Evolutionary conservation across 2,797 vertebrate genomes (phyloP).

Genomic region (Enteromius viviparus): DNA sequence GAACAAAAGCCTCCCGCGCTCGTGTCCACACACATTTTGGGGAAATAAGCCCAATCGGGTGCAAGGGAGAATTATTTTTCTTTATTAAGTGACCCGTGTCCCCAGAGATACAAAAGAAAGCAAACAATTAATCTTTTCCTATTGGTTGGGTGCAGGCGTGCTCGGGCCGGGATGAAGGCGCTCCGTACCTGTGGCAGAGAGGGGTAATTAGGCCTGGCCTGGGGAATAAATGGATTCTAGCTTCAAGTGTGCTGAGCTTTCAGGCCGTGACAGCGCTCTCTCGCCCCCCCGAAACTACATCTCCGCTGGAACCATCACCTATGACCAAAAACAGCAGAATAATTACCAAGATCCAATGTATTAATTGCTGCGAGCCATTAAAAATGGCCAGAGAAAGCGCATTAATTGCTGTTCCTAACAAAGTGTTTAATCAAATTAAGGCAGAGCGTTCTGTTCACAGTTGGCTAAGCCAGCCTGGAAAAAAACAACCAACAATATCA

Average conservation of each 20-base stretch:
- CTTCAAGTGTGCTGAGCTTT: conserved; percentile 74
- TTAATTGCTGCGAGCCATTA: conserved; percentile 87
- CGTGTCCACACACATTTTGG: conserved; percentile 76
- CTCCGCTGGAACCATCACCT: conserved; percentile 77
- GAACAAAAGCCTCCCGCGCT: conserved; percentile 68
- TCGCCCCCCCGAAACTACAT: conserved; percentile 79
- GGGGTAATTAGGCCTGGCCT: conserved; percentile 85
- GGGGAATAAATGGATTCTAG: conserved; percentile 80
- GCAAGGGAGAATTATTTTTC: conserved; percentile 96
- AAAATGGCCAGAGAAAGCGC: conserved; percentile 85
- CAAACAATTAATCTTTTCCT: conserved; percentile 99
- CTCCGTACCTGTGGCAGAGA: conserved; percentile 81
- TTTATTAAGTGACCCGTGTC: conserved; percentile 95
- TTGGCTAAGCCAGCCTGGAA: conserved; percentile 59
- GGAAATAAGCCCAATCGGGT: conserved; percentile 84
- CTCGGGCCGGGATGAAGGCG: conserved; percentile 68
- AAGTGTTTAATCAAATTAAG: conserved; percentile 86
- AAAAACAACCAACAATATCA: conserved; percentile 63
- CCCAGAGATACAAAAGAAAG: conserved; percentile 89
- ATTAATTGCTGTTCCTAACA: conserved; percentile 88
- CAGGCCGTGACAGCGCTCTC: conserved; percentile 79
- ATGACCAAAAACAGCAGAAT: conserved; percentile 81
- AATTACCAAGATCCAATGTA: conserved; percentile 88
- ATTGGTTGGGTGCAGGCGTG: conserved; percentile 82
- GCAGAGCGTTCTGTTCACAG: conserved; percentile 61